Conservation (phyloP, 2,113 vertebrate species). For the Hyaena hyaena region DNA sequence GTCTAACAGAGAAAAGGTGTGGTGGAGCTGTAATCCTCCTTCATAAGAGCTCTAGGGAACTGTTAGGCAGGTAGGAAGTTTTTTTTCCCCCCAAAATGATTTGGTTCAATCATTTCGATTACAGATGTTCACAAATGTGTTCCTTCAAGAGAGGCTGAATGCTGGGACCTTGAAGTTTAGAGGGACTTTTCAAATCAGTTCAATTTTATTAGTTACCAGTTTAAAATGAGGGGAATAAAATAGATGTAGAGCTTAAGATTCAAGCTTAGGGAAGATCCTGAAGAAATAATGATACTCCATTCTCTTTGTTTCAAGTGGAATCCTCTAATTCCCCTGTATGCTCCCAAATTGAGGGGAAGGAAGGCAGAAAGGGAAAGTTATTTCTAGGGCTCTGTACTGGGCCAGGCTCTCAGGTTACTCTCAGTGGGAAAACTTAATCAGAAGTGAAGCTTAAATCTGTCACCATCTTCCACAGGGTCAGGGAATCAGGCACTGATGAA, state of each 20-base stretch:
- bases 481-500: not conserved
- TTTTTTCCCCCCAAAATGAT: not conserved
- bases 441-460: constrained; percentile 34
- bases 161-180: not conserved
- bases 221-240: constrained; percentile 21
- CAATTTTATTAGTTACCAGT: constrained; percentile 41
- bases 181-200: constrained; percentile 42
- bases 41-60: not conserved
- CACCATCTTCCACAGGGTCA: not conserved
- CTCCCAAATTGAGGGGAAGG: not conserved
- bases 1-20: not conserved
- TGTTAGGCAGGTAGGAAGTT: not conserved
- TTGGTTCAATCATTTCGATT: constrained; percentile 38
- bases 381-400: not conserved
- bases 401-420: not conserved
- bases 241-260: not conserved
- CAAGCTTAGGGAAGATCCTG: constrained; percentile 3
- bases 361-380: constrained; percentile 5
- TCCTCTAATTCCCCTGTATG: not conserved
- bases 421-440: constrained; percentile 20
- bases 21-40: not conserved
- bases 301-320: constrained; percentile 10
- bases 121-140: not conserved
- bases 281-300: not conserved
- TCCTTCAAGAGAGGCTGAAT: constrained; percentile 29